These are phyloP conservation scores for Myocastor coypus DNA, from an alignment of 2,113 vertebrate species.

Conservation along the genomic window DNA sequence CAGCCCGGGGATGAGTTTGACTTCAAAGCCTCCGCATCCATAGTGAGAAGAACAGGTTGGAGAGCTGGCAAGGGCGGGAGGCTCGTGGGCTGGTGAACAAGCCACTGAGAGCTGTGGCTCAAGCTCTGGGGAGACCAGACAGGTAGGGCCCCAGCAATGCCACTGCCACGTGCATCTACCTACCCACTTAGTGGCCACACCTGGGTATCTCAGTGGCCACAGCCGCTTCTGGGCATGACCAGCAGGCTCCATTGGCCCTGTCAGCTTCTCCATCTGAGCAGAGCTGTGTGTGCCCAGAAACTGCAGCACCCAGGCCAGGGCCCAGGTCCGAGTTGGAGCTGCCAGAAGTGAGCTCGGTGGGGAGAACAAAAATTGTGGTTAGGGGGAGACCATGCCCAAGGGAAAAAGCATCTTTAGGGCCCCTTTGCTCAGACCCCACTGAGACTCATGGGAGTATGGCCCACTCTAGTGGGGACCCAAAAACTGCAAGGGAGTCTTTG, in stretches of 20 bases:
- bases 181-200: neutral
- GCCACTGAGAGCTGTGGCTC: neutral
- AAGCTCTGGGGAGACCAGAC: neutral
- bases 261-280: neutral
- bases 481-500: neutral
- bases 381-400: neutral
- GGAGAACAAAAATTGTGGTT: neutral
- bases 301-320: neutral
- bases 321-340: neutral
- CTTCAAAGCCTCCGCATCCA: conserved; percentile 57
- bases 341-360: neutral
- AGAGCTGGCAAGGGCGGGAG: neutral
- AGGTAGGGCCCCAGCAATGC: neutral
- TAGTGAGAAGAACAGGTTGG: neutral
- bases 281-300: neutral
- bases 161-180: too few species aligned
- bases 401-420: neutral
- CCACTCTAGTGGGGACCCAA: conserved; percentile 8
- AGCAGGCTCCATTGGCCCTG: neutral
- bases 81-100: neutral
- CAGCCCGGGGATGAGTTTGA: conserved; percentile 64
- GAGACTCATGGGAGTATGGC: neutral
- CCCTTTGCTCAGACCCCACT: neutral
- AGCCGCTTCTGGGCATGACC: neutral
- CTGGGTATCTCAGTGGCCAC: neutral